Percentiles rank a stretch among this genome's conserved stretches.
These are phyloP conservation scores for Oxyruncus cristatus DNA, from an alignment of 2,113 vertebrate species.

Conservation along the genomic window DNA sequence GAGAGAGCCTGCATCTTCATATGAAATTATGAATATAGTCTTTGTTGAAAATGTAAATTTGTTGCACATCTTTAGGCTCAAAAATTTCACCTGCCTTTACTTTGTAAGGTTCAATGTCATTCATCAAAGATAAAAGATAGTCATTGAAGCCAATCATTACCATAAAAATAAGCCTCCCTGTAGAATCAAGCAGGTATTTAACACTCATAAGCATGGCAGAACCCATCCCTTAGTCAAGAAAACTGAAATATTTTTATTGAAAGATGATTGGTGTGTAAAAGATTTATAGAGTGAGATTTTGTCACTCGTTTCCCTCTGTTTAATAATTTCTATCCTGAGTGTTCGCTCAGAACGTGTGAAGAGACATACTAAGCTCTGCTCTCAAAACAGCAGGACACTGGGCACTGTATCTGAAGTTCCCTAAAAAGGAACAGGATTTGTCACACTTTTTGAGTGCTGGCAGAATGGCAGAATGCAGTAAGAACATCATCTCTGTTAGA, in stretches of 20 bases:
- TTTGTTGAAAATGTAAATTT: not conserved
- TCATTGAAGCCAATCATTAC: not conserved
- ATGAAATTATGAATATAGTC: not conserved
- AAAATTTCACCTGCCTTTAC: not conserved
- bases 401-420: not conserved
- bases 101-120: not conserved
- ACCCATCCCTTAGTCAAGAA: not conserved
- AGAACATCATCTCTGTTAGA: not conserved
- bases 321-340: not conserved
- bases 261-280: not conserved
- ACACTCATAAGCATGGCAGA: not conserved
- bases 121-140: not conserved
- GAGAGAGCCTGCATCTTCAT: not conserved
- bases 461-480: not conserved
- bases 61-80: not conserved
- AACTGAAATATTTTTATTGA: not conserved
- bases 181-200: not conserved
- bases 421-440: not conserved
- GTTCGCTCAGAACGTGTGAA: not conserved
- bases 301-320: not conserved
- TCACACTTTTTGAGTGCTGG: accelerated
- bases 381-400: not conserved
- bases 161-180: not conserved
- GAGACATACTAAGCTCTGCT: not conserved
- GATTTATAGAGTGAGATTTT: not conserved